Conservation (phyloP, 2,113 vertebrate species). For the Eulacestoma nigropectus region DNA sequence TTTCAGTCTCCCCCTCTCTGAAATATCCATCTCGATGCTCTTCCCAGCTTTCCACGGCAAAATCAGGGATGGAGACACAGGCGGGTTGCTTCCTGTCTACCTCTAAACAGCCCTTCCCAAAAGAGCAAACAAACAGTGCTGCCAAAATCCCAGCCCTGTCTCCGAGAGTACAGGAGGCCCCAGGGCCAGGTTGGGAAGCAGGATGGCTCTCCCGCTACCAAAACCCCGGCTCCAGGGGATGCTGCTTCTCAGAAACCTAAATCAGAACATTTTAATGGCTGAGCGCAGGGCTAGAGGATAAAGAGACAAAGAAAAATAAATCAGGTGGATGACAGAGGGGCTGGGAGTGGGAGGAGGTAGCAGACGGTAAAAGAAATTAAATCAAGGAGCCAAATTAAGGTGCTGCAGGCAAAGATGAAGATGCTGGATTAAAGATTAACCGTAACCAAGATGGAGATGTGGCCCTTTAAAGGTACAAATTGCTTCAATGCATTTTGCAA, state of each 20-base stretch:
- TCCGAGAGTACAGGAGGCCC: not conserved
- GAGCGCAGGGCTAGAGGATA: not conserved
- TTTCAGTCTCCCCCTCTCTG: not conserved
- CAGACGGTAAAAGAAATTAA: slow-evolving; percentile 61
- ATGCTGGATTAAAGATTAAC: slow-evolving; percentile 62
- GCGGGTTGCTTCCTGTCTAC: not conserved
- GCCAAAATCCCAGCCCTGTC: not conserved
- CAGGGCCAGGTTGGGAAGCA: not conserved
- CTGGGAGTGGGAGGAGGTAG: slow-evolving; percentile 45
- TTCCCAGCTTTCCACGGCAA: not conserved
- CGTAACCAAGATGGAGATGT: not conserved
- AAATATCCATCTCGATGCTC: not conserved
- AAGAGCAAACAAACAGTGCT: not conserved
- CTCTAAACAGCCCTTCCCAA: not conserved
- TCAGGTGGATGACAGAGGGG: slow-evolving; percentile 53
- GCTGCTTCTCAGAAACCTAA: slow-evolving; percentile 45
- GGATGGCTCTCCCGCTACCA: not conserved
- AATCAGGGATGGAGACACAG: not conserved
- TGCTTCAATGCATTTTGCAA: not conserved
- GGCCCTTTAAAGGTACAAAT: slow-evolving; percentile 25
- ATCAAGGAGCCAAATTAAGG: slow-evolving; percentile 59
- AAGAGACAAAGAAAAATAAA: slow-evolving; percentile 59
- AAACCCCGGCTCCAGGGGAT: slow-evolving; percentile 11
- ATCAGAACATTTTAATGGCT: slow-evolving; percentile 48
- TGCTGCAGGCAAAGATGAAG: slow-evolving; percentile 56